Evolutionary conservation across 2,888 invertebrate species (phyloP).

Genomic region (Leucophora obtusa): DNA sequence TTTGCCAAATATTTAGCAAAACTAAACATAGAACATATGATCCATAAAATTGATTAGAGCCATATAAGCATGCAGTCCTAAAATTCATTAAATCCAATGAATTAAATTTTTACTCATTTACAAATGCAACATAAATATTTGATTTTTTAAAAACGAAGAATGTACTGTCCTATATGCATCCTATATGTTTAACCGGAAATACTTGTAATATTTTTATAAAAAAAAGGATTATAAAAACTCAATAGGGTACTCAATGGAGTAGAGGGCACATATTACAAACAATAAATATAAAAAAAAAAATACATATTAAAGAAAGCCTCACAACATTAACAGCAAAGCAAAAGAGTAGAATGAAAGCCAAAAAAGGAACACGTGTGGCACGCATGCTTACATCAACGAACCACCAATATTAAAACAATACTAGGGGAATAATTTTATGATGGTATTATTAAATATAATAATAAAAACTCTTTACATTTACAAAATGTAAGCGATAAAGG

Average conservation of each 20-base stretch:
- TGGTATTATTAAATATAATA: neutral
- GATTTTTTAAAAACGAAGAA: neutral
- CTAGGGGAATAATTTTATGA: neutral
- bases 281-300: neutral
- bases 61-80: neutral
- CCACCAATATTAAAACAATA: conserved; percentile 20
- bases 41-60: conserved; percentile 7
- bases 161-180: neutral
- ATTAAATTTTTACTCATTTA: neutral
- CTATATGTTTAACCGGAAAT: neutral
- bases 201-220: neutral
- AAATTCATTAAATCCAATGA: neutral
- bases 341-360: neutral
- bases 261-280: neutral
- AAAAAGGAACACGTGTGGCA: conserved; percentile 63
- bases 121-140: neutral
- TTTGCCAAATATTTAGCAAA: conserved; percentile 13
- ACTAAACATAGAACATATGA: conserved; percentile 13
- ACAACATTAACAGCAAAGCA: neutral
- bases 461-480: neutral
- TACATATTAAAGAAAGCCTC: neutral
- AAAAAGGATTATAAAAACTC: neutral
- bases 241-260: neutral
- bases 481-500: neutral
- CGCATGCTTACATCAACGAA: conserved; percentile 58